Evolutionary conservation across 2,113 vertebrate species (phyloP), one percentile per base, ranked within the genome.

Genomic region (Gopherus evgoodei): DNA sequence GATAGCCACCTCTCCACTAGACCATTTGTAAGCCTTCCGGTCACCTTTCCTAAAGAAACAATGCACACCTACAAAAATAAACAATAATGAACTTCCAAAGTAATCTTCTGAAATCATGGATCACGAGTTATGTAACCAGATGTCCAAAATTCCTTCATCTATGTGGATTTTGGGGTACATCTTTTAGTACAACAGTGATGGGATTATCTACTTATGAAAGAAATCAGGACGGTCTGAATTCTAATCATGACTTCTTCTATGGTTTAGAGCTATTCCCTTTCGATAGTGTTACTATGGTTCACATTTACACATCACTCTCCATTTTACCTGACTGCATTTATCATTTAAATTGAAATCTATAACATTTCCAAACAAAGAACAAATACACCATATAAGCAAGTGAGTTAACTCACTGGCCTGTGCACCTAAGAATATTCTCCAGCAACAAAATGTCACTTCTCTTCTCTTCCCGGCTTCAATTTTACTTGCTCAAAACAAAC

Each of bases 251-350:
- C 10, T n/a, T 65, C 76, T 90, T 84, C 69, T 50, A 24, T 27
- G 1, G 49, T 14, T 87, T 88, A 53, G 93, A 90, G 81, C 44
- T 92, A 81, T 80, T 62, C 95, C 84, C 25, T 81, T 81, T 81
- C 72, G 81, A 59, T 53, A 75, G 85, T 4, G n/a, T 59, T 11
- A 38, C 4, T 38, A 72, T 72, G 35, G 9, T 38, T 72, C 65
- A 22, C n/a, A 72, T 62, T 72, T 72, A 38, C 35, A 72, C 5
- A 42, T 87, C 81, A 29, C 52, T 83, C 56, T 53, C 35, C 87
- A 62, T 31, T 62, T 62, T 29, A 62, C 25, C 27, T 62, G 57
- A 62, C 25, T 27, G 11, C 11, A 57, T 4, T 27, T 25, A 57
- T 69, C 27, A 21, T 52, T 79, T 83, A 62, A 31, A 27, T 31